A percentile compares a stretch with the other conserved stretches of the same genome.
Conservation (phyloP, 2,113 vertebrate genomes). For the Nipponia nippon region DNA sequence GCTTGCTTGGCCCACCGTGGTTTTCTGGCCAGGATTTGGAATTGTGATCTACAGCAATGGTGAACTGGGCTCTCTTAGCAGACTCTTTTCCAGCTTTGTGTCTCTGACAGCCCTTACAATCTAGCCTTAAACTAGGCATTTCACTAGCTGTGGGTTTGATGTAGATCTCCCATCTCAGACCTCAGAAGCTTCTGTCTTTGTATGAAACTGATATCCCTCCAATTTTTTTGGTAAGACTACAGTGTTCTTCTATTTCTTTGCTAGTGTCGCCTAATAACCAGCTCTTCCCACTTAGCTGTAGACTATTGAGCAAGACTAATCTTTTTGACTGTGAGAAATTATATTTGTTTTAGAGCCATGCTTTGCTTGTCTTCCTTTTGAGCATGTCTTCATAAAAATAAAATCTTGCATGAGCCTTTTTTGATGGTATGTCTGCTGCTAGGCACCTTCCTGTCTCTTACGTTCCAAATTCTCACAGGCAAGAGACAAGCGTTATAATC, state of each 20-base stretch:
- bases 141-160: background rate
- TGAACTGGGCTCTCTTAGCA: background rate
- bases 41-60: background rate
- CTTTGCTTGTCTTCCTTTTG: conserved; percentile 42
- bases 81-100: background rate
- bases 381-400: conserved; percentile 49
- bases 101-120: background rate
- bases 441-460: background rate
- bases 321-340: conserved; percentile 55
- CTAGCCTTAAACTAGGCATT: background rate
- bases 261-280: conserved; percentile 1
- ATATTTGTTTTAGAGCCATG: conserved; percentile 44
- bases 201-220: background rate
- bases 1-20: rapidly evolving
- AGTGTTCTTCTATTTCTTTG: background rate
- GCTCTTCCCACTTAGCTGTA: conserved; percentile 34
- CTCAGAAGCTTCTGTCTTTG: background rate
- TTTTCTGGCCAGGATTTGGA: background rate
- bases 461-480: background rate
- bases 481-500: conserved; percentile 3
- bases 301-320: conserved; percentile 58
- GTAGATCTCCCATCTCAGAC: background rate
- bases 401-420: background rate
- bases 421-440: background rate
- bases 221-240: background rate